Base-by-base conservation (phyloP, 2,113 vertebrate species). In the Zosterops hypoxanthus region DNA sequence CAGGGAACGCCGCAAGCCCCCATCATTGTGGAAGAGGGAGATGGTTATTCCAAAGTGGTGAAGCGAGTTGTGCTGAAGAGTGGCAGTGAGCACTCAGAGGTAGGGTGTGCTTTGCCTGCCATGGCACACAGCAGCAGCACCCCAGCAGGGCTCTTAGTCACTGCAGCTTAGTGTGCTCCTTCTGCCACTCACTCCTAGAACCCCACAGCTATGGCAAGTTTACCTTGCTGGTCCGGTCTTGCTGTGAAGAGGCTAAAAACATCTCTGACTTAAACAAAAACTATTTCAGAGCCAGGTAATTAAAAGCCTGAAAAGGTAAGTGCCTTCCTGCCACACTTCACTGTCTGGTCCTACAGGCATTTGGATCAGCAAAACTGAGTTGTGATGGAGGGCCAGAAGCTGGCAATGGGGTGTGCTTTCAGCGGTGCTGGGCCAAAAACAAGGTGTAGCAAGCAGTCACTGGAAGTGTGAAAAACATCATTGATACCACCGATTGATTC, bases 31-130 rank as follows among this genome's bases (percentile, higher is more conserved):
- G 97, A 99, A 65, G 98, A 99, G 34, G 99, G 98, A 66, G 99
- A 99, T 26, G 42, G 93, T 24, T 99, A 98, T 77, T 99, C 99
- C 92, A 99, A 98, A 96, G 99, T 99, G 68, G 78, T 99, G 57
- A 99, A 99, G 94, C 98, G 99, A 9, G 98, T 99, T 0, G 98
- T 99, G 68, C 96, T 99, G n/a, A 98, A 96, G 93, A 99, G 99
- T 25, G 98, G 94, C 46, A 98, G 97, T 12, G 98, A 98, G 23
- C 98, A 98, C 86, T 98, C 89, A 20, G 99, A 99, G 99, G 99
- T 99, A 69, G 97, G 96, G 29, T 22, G 59, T 39, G 6, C 6
- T 34, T n/a, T 14, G 49, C 49, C 31, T 28, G 66, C 11, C 0
- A 2, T 11, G 55, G 36, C n/a, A 50, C 92, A 36, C 28, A 69